Percentiles rank a stretch among this genome's conserved stretches.
These are phyloP conservation scores for Drosophila kanekoi DNA, from an alignment of 2,888 invertebrate species.

Conservation along the genomic window DNA sequence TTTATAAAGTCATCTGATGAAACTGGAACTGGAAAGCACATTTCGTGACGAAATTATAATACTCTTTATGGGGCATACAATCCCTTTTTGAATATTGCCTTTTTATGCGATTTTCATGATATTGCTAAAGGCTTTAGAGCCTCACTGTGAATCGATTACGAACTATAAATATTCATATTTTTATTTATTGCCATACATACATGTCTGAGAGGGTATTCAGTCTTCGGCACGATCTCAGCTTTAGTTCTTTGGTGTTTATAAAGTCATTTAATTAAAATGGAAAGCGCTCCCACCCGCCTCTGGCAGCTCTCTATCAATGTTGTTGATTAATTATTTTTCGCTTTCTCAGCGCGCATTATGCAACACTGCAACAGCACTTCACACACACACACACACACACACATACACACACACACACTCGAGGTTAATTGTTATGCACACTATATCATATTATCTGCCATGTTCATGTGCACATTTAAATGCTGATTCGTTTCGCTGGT, in stretches of 20 bases:
- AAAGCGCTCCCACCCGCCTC: neutral
- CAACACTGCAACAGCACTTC: constrained; percentile 11
- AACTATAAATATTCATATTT: neutral
- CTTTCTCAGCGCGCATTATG: constrained; percentile 26
- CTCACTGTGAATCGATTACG: neutral
- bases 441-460: constrained; percentile 26
- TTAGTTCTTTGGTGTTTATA: neutral
- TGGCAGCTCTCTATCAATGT: neutral
- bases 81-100: too few relatives aligned
- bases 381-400: neutral
- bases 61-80: too few relatives aligned
- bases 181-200: too few relatives aligned
- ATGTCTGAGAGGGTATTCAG: neutral
- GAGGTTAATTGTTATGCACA: constrained; percentile 18
- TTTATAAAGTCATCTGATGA: too few relatives aligned
- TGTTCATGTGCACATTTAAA: constrained; percentile 15
- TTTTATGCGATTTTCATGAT: too few relatives aligned
- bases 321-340: constrained; percentile 20
- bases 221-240: neutral
- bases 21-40: too few relatives aligned
- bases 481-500: constrained; percentile 11
- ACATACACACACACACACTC: constrained; percentile 1
- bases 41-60: too few relatives aligned
- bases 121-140: too few relatives aligned
- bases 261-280: constrained; percentile 5